Evolutionary conservation across 2,113 vertebrate species (phyloP).

Genomic region (Tricholaema leucomelas): DNA sequence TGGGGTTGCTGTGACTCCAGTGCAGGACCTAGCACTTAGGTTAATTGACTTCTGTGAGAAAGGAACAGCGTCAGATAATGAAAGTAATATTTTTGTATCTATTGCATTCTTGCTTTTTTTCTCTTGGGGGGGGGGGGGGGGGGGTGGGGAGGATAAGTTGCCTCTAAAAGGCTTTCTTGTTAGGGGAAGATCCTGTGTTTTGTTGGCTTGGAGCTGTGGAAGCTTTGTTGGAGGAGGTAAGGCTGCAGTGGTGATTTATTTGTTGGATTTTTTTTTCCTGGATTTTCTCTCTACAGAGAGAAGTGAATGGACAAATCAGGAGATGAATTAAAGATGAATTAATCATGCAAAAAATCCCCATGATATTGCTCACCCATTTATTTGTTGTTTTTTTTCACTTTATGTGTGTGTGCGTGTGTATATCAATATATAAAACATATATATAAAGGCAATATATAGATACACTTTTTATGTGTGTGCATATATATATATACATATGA

Average conservation of each 20-base stretch:
- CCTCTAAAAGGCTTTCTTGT: no score
- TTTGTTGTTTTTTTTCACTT: neutral
- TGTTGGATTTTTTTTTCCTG: neutral
- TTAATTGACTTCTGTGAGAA: neutral
- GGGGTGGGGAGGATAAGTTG: accelerated
- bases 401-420: no score
- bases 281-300: neutral
- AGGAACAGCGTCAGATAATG: neutral
- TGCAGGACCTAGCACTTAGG: no score
- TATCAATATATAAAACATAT: no score
- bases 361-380: neutral
- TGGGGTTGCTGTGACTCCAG: no score
- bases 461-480: no score
- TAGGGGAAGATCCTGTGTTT: no score
- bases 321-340: neutral
- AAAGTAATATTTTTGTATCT: neutral
- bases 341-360: neutral
- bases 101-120: neutral
- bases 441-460: accelerated
- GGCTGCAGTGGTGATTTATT: neutral
- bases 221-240: neutral
- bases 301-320: neutral
- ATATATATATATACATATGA: neutral
- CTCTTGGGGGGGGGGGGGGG: neutral
- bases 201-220: no score